Conservation (phyloP, 2,888 invertebrate genomes). For the Perizoma flavofasciatum region DNA sequence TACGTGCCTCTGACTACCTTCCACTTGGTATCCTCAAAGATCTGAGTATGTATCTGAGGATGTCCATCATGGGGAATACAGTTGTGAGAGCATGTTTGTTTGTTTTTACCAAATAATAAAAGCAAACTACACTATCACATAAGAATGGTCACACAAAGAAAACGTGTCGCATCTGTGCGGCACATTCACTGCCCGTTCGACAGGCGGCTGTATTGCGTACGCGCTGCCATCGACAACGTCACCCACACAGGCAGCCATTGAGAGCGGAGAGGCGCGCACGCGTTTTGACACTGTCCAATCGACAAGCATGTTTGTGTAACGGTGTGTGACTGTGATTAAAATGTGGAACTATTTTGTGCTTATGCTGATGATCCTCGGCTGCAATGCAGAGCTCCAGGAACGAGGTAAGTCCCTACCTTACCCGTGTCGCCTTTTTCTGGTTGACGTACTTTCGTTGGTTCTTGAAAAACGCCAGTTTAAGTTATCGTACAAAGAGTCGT, state of each 20-base stretch:
- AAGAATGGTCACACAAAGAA: background rate
- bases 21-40: too few species aligned
- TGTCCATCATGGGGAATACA: too few species aligned
- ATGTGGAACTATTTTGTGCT: conserved; percentile 60
- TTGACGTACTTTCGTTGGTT: conserved; percentile 24
- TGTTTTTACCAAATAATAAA: too few species aligned
- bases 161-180: conserved; percentile 29
- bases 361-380: conserved; percentile 47
- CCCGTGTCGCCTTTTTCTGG: background rate
- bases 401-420: conserved; percentile 58
- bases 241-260: conserved; percentile 58
- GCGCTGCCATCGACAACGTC: conserved; percentile 45
- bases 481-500: too few species aligned
- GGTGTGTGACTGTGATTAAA: conserved; percentile 58
- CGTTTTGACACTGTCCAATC: conserved; percentile 36
- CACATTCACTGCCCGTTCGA: conserved; percentile 43
- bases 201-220: conserved; percentile 37
- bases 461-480: background rate
- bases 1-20: too few species aligned
- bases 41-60: too few species aligned
- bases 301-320: conserved; percentile 26
- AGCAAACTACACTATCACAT: too few species aligned
- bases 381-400: conserved; percentile 66
- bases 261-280: conserved; percentile 58
- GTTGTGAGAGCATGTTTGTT: too few species aligned